phyloP scores from a whole-genome alignment of 1,140 invertebrate genomes.

The Aplysia californica region DNA sequence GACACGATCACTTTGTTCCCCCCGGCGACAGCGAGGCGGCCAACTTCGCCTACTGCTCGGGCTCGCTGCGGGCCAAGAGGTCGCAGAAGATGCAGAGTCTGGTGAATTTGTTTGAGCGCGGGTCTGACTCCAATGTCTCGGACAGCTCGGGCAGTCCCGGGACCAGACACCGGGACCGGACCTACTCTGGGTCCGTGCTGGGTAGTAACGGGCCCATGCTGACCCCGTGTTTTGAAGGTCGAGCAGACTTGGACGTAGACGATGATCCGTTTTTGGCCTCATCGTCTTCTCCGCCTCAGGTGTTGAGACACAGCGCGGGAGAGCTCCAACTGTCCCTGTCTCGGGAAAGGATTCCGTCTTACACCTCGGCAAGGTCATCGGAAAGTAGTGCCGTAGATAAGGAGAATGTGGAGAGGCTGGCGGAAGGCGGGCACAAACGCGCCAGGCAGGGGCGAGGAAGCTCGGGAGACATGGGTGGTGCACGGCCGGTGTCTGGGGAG shows the following conservation, averaged over 20 bases:
- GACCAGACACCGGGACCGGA: conserved; percentile 27
- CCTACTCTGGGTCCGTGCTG: conserved; percentile 13
- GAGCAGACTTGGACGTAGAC: conserved; percentile 29
- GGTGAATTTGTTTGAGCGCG: conserved; percentile 56
- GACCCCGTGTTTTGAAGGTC: conserved; percentile 30
- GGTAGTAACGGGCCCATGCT: background rate
- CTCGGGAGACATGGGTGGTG: too few species aligned
- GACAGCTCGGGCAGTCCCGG: conserved; percentile 31
- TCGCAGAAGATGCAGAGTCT: conserved; percentile 55
- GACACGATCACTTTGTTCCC: conserved; percentile 46
- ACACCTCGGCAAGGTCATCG: background rate
- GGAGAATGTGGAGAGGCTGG: background rate
- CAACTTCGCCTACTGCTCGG: conserved; percentile 38
- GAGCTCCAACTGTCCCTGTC: conserved; percentile 18
- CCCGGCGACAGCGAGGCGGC: conserved; percentile 26
- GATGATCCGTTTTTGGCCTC: conserved; percentile 32
- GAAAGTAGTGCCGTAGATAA: background rate
- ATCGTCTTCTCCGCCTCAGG: background rate
- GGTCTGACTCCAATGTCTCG: conserved; percentile 28
- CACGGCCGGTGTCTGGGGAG: too few species aligned
- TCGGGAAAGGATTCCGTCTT: conserved; percentile 16
- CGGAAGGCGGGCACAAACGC: conserved; percentile 5
- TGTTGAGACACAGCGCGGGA: background rate
- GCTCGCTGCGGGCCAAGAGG: conserved; percentile 47
- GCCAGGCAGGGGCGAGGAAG: conserved; percentile 27